A percentile compares a stretch with the other conserved stretches of the same genome.
Evolutionary conservation across 2,888 invertebrate species (phyloP).

Genomic region (Heliconius ismenius): DNA sequence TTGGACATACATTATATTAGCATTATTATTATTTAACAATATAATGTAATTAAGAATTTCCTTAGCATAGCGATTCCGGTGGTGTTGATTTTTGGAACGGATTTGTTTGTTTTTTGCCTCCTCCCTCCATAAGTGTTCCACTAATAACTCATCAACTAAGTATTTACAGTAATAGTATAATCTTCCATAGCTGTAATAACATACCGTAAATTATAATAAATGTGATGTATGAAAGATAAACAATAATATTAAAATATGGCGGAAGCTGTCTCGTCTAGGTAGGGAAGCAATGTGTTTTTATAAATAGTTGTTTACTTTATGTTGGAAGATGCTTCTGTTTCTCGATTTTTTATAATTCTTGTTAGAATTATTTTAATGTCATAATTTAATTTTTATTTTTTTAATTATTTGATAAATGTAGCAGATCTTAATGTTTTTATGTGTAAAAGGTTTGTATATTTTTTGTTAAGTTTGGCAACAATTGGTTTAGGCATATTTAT

Average conservation of each 20-base stretch:
- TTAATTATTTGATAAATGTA: neutral
- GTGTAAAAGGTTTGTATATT: neutral
- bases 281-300: constrained; percentile 21
- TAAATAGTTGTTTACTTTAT: neutral
- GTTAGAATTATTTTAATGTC: neutral
- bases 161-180: constrained; percentile 3
- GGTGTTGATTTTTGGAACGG: too few species aligned
- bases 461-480: neutral
- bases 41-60: too few species aligned
- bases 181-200: constrained; percentile 20
- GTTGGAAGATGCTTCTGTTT: neutral
- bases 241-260: constrained; percentile 37
- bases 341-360: neutral
- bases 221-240: constrained; percentile 33
- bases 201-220: constrained; percentile 11
- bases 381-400: too few species aligned
- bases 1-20: too few species aligned
- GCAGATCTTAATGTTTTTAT: neutral
- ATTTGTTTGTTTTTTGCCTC: neutral
- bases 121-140: neutral
- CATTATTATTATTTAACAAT: too few species aligned
- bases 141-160: constrained; percentile 4
- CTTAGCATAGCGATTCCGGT: too few species aligned
- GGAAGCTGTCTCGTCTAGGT: constrained; percentile 35
- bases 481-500: neutral